Evolutionary conservation across 1,140 invertebrate species (phyloP).

Genomic region (Kradibia gibbosae): DNA sequence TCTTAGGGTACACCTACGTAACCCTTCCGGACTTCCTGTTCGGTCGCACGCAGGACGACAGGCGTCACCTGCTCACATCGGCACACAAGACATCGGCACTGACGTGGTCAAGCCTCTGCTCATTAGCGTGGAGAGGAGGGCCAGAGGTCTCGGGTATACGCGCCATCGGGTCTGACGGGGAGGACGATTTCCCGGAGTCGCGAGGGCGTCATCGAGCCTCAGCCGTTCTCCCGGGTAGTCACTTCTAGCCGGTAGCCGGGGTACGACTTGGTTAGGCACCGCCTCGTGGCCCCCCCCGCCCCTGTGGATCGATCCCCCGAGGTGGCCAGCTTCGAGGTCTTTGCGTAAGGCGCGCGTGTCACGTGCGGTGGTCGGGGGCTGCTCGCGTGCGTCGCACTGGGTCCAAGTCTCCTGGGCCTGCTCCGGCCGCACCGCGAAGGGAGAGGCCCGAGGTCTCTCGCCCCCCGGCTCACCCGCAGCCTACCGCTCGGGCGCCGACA

Average conservation of each 20-base stretch:
- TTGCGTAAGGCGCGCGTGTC: neutral
- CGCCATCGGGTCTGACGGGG: too few relatives aligned
- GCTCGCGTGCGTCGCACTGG: neutral
- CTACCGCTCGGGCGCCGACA: neutral
- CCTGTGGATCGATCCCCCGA: slow-evolving; percentile 2
- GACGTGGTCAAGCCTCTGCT: too few relatives aligned
- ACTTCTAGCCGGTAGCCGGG: neutral
- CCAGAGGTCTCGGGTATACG: too few relatives aligned
- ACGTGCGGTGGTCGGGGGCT: neutral
- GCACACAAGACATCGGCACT: neutral
- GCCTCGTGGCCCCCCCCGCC: neutral
- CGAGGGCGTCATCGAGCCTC: neutral
- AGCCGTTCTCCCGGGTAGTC: neutral
- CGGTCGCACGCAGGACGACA: neutral
- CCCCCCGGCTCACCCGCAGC: neutral
- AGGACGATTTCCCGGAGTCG: too few relatives aligned
- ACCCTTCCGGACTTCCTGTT: too few relatives aligned
- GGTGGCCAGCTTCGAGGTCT: neutral
- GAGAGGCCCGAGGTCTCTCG: neutral
- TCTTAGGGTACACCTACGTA: too few relatives aligned
- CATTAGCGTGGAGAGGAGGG: too few relatives aligned
- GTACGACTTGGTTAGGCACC: slow-evolving; percentile 7
- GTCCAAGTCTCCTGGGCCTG: too few relatives aligned
- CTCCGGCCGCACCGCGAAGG: too few relatives aligned
- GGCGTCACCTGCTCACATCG: neutral